Evolutionary conservation across 2,888 invertebrate species (phyloP).

Genomic region (Cheilosia grossa): DNA sequence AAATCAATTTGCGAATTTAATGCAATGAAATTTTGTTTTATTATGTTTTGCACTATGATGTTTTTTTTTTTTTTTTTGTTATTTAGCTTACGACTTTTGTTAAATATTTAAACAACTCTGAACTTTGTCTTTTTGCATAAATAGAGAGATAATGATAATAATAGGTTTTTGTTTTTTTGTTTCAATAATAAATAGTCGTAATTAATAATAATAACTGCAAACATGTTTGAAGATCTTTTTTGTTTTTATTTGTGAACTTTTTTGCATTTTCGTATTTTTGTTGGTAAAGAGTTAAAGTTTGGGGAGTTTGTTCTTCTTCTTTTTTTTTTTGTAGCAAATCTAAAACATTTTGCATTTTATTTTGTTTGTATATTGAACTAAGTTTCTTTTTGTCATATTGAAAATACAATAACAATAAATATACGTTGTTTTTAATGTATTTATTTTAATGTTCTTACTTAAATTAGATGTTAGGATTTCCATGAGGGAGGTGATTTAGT

Average conservation of each 20-base stretch:
- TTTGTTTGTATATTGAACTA: constrained; percentile 62
- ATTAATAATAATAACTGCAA: constrained; percentile 75
- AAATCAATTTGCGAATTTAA: constrained; percentile 65
- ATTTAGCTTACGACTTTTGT: constrained; percentile 56
- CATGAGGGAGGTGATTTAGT: constrained; percentile 35
- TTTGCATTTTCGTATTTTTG: constrained; percentile 67
- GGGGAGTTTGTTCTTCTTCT: constrained; percentile 36
- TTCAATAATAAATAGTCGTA: constrained; percentile 73
- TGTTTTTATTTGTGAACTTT: constrained; percentile 74
- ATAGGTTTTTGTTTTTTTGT: constrained; percentile 42
- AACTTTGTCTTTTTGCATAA: constrained; percentile 69
- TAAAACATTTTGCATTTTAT: constrained; percentile 69
- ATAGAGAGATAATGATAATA: constrained; percentile 72
- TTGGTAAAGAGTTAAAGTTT: constrained; percentile 61
- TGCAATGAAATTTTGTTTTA: constrained; percentile 68
- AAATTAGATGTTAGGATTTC: constrained; percentile 64
- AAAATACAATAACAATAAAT: constrained; percentile 71
- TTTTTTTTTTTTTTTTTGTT: constrained; percentile 43
- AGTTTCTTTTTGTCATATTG: constrained; percentile 51
- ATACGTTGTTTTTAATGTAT: constrained; percentile 29
- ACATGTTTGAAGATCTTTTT: constrained; percentile 65
- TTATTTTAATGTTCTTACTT: constrained; percentile 49
- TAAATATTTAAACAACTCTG: constrained; percentile 75
- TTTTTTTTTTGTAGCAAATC: constrained; percentile 58
- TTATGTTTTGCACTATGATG: constrained; percentile 54